Evolutionary conservation across 2,797 vertebrate genomes (phyloP).

Genomic region (Notoglanidium macrostoma): DNA sequence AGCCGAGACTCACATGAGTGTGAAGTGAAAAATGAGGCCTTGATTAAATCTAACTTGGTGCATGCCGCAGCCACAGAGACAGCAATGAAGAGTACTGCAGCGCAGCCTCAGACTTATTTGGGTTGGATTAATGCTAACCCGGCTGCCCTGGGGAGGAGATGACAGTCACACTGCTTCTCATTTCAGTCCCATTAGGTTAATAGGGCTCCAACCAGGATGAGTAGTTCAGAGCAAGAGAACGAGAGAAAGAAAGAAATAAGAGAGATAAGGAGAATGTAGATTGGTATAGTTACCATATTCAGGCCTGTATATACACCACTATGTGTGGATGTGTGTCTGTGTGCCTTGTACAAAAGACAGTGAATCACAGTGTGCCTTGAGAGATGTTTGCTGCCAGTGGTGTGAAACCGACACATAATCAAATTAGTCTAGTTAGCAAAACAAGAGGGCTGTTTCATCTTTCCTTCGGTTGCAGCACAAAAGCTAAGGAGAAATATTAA

Average conservation of each 20-base stretch:
- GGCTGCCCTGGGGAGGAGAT: conserved; percentile 45
- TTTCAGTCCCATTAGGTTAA: conserved; percentile 52
- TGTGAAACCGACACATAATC: conserved; percentile 48
- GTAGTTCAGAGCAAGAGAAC: conserved; percentile 1
- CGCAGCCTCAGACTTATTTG: conserved; percentile 54
- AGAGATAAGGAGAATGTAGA: background rate
- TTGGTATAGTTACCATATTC: background rate
- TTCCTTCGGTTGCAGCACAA: background rate
- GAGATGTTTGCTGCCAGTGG: conserved; percentile 32
- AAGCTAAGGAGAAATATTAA: conserved; percentile 16
- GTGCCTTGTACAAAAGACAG: background rate
- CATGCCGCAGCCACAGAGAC: conserved; percentile 51
- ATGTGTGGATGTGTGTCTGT: background rate
- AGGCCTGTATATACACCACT: background rate
- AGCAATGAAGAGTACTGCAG: conserved; percentile 55
- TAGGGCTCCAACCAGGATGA: conserved; percentile 41
- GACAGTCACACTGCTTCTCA: conserved; percentile 54
- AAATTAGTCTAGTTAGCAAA: conserved; percentile 52
- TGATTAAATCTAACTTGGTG: conserved; percentile 55
- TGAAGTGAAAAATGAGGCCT: conserved; percentile 45
- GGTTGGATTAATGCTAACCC: conserved; percentile 55
- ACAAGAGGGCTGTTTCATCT: conserved; percentile 34
- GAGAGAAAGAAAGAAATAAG: background rate
- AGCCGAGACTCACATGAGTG: conserved; percentile 50
- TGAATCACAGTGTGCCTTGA: conserved; percentile 25